Evolutionary conservation across 2,797 vertebrate genomes (phyloP).

Genomic region (Heliangelus exortis): DNA sequence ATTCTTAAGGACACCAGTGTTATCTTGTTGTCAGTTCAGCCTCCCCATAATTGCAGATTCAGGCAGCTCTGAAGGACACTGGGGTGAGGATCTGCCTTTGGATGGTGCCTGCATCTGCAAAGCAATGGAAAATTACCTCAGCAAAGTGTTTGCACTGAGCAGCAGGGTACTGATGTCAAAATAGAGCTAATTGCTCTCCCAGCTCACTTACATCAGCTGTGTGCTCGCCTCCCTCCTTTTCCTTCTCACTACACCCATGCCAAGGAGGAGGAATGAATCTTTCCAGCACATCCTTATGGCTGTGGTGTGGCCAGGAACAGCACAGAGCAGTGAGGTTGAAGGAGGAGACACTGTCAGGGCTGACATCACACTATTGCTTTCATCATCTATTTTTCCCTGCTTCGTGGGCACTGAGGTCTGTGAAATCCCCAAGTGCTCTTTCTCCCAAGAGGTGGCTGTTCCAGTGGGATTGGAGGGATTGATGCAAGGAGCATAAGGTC

Average conservation of each 20-base stretch:
- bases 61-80: not conserved
- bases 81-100: not conserved
- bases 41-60: not conserved
- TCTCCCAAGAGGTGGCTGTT: not conserved
- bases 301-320: not conserved
- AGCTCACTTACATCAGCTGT: not conserved
- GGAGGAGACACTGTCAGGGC: not conserved
- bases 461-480: not conserved
- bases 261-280: not conserved
- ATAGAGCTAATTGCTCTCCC: not conserved
- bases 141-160: not conserved
- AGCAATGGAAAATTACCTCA: not conserved
- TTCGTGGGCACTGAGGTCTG: not conserved
- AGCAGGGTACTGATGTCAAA: conserved; percentile 1
- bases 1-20: not conserved
- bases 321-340: not conserved
- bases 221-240: not conserved
- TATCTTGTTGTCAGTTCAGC: not conserved
- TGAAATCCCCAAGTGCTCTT: not conserved
- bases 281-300: rapidly evolving
- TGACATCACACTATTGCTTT: not conserved
- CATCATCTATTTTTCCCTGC: not conserved
- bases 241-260: not conserved
- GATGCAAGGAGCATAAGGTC: not conserved
- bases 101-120: not conserved